These are phyloP conservation scores for Prunella himalayana DNA, from an alignment of 2,113 vertebrate species.

Conservation along the genomic window DNA sequence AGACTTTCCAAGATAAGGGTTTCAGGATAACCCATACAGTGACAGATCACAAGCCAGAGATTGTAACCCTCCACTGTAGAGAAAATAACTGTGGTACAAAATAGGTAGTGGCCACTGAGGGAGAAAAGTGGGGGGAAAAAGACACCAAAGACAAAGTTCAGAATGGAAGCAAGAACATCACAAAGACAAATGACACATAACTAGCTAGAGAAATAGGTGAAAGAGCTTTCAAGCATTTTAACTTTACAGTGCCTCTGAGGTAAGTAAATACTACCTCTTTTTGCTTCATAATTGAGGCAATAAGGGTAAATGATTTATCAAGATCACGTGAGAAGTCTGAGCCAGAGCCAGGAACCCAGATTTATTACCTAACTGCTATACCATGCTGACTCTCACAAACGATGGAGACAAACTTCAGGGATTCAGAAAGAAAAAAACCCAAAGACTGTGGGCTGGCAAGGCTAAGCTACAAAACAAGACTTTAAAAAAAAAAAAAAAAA, in stretches of 20 bases:
- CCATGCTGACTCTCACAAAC: not conserved
- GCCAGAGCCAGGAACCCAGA: slow-evolving; percentile 13
- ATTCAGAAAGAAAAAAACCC: not conserved
- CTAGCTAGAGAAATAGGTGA: not conserved
- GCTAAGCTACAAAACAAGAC: not conserved
- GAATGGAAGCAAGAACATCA: not conserved
- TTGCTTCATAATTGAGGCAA: slow-evolving; percentile 33
- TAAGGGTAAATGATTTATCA: slow-evolving; percentile 48
- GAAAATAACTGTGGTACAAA: not conserved
- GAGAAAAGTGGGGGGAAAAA: not conserved
- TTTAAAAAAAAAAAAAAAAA: not conserved
- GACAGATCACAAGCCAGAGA: not conserved
- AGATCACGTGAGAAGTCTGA: not conserved
- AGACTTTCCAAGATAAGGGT: not conserved
- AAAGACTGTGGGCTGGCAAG: not conserved
- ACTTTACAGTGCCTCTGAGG: not conserved
- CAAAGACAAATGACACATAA: not conserved
- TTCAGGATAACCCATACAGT: not conserved
- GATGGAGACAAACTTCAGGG: not conserved
- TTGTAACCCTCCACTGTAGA: not conserved
- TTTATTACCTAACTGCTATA: slow-evolving; percentile 13
- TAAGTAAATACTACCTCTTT: slow-evolving; percentile 40
- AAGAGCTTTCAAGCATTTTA: not conserved
- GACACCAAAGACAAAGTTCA: not conserved
- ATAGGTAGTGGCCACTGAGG: not conserved